These are phyloP conservation scores for Petrocephalus microphthalmus DNA, from an alignment of 2,113 vertebrate species.

Conservation along the genomic window DNA sequence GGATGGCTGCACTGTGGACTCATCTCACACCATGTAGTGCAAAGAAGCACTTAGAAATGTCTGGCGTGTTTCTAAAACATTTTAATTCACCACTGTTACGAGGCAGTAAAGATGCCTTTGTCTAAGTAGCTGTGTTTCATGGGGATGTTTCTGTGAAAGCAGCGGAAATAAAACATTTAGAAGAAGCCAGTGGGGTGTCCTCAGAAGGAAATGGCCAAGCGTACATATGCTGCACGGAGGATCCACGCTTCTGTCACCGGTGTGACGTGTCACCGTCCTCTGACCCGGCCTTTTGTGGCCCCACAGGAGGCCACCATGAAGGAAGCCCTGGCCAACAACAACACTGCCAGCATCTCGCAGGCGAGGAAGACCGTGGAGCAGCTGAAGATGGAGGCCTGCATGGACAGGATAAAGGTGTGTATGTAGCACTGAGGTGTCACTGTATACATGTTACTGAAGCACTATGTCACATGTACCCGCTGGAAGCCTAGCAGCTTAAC, in stretches of 20 bases:
- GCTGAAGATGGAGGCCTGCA: constrained; percentile 97
- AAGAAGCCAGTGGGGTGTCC: not conserved
- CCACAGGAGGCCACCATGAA: constrained; percentile 74
- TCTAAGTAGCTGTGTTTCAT: not conserved
- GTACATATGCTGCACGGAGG: not conserved
- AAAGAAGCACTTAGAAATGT: not conserved
- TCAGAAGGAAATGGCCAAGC: not conserved
- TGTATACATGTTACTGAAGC: not conserved
- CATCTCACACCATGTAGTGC: not conserved
- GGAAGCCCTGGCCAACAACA: constrained; percentile 80
- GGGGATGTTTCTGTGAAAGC: not conserved
- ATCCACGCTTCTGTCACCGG: not conserved
- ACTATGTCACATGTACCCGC: not conserved
- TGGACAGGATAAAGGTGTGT: constrained; percentile 93
- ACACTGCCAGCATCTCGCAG: constrained; percentile 54
- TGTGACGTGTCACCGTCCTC: no score
- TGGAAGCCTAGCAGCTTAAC: not conserved
- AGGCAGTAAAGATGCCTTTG: not conserved
- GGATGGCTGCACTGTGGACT: not conserved
- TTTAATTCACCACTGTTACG: not conserved
- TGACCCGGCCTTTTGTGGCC: not conserved
- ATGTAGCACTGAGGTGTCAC: not conserved
- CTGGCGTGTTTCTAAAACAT: not conserved
- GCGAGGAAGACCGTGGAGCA: constrained; percentile 95
- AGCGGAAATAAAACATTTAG: not conserved